Conservation (phyloP, 1,140 invertebrate genomes). For the Lepidurus apus region DNA sequence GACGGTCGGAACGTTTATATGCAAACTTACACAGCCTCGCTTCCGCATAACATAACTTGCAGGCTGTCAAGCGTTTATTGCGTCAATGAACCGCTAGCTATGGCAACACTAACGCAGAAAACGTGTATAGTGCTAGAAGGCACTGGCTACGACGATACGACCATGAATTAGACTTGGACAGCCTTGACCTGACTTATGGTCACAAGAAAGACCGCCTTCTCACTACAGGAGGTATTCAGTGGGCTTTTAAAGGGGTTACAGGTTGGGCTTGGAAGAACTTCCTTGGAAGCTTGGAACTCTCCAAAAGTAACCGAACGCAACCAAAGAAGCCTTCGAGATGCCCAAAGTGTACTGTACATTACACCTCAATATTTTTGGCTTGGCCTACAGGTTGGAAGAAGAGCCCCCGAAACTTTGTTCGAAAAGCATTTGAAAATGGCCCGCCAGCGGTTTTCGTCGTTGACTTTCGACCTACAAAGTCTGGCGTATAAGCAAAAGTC, state of each 20-base stretch:
- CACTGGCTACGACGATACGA: neutral
- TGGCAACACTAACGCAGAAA: neutral
- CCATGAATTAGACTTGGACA: neutral
- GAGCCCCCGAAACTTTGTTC: neutral
- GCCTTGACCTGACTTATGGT: constrained; percentile 14
- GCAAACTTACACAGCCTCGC: neutral
- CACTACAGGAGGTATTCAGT: neutral
- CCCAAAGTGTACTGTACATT: neutral
- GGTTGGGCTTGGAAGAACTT: too few species aligned
- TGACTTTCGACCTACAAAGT: constrained; percentile 21
- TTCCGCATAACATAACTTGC: neutral
- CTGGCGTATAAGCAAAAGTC: neutral
- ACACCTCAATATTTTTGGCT: too few species aligned
- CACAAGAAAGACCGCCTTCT: neutral
- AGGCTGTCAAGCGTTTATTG: neutral
- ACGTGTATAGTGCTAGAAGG: neutral
- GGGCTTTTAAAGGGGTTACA: neutral
- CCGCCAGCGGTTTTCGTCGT: neutral
- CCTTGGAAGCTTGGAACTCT: too few species aligned
- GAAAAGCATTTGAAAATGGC: neutral
- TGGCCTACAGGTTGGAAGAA: too few species aligned
- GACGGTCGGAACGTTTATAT: neutral
- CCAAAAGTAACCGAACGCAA: too few species aligned
- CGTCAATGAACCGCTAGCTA: neutral
- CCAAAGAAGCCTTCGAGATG: neutral